Base-by-base conservation (phyloP, 2,888 invertebrate species). In the Heliconius sara region DNA sequence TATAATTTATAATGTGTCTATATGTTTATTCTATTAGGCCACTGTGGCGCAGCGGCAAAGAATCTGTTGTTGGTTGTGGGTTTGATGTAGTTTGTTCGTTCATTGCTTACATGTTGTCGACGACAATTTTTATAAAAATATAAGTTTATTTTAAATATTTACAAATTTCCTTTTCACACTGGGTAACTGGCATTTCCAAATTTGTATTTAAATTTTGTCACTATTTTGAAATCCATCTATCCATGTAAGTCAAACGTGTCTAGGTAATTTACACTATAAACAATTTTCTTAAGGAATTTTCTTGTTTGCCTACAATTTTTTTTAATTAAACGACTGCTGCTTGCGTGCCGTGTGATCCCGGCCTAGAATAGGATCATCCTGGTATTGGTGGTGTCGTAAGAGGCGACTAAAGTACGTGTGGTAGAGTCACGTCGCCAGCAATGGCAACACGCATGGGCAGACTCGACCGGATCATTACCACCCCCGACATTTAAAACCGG, bases 211-310 rank as follows among this genome's bases (percentile, higher is more conserved):
- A 73, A 73, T 72, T 19, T 22, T 52, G 30, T 13, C 7, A 57
- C 57, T n/a, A n/a, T 57, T 73, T 73, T 73, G 57, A 57, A 73
- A 73, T 60, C 57, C n/a, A 73, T 60, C 57, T n/a, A 30, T 34
- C 72, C 72, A 73, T 57, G 22, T n/a, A n/a, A 73, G 72, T 73
- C 57, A 34, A 57, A 12, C 73, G 3, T 60, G 34, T 60, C 52
- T 73, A 73, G 57, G 60, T 60, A 60, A 34, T 60, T 39, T 73
- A n/a, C n/a, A n/a, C n/a, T n/a, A 60, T 60, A 43, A 47, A 25
- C 34, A 60, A 73, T 60, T 39, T 73, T 73, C 73, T 73, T 60
- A 73, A 73, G 70, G 25, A 70, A 70, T 70, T 70, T 43, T 47
- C 70, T 70, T 9, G 70, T 47, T 70, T 43, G 70, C 60, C 73